phyloP scores from a whole-genome alignment of 1,140 invertebrate genomes.

The Luehdorfia chinensis region DNA sequence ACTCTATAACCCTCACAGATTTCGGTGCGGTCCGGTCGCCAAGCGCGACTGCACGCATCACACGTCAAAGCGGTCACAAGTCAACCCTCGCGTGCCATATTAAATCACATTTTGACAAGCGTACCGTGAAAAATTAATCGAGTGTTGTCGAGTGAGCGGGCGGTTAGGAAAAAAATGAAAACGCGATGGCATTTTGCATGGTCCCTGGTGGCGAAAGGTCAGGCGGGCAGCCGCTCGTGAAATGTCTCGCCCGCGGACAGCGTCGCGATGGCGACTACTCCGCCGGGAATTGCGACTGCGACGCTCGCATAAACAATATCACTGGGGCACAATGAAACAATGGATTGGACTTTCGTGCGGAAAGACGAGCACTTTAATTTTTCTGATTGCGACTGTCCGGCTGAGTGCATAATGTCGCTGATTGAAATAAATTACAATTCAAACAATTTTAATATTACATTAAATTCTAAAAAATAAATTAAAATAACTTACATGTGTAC shows the following conservation, averaged over 20 bases:
- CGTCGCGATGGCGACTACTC: constrained; percentile 52
- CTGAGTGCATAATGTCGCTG: constrained; percentile 6
- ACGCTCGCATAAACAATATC: constrained; percentile 29
- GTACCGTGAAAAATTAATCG: constrained; percentile 76
- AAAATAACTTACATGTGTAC: too few relatives aligned
- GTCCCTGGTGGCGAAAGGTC: constrained; percentile 67
- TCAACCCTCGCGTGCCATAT: constrained; percentile 64
- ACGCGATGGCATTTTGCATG: constrained; percentile 67
- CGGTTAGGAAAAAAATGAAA: constrained; percentile 61
- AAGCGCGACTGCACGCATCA: constrained; percentile 47
- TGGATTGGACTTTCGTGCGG: constrained; percentile 5
- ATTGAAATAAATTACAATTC: constrained; percentile 15
- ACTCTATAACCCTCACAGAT: constrained; percentile 22
- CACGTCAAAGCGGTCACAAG: constrained; percentile 61
- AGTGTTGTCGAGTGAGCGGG: constrained; percentile 66
- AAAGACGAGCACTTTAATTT: constrained; percentile 19
- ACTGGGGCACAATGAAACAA: constrained; percentile 20
- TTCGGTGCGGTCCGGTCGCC: constrained; percentile 24
- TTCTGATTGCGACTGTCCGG: constrained; percentile 15
- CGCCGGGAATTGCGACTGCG: constrained; percentile 36
- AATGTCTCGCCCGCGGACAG: constrained; percentile 65
- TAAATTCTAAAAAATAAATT: too few relatives aligned
- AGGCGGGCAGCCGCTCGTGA: constrained; percentile 65
- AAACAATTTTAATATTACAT: background rate
- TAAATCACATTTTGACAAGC: constrained; percentile 77